Evolutionary conservation across 2,797 vertebrate genomes (phyloP), one percentile per base, ranked within the genome.

Genomic region (Clarias pachynema): DNA sequence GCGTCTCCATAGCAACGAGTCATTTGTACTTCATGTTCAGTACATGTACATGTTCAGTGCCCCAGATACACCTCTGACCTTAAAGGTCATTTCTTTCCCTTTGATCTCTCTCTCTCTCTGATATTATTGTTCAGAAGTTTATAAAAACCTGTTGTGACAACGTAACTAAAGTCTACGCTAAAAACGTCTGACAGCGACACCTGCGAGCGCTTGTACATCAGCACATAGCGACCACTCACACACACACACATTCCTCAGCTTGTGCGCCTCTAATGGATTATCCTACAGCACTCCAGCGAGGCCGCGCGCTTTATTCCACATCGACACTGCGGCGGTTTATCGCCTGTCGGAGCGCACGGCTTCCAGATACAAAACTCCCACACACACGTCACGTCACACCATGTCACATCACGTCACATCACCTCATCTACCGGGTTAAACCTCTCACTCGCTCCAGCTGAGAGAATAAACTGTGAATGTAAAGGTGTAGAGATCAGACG

Each of bases 161-260:
- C 12, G 1, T 49, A 31, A 10, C 44, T 18, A 29, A 16, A 53
- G 44, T 53, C 73, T 22, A 24, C 16, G 70, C 1, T 57, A 16
- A 81, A 24, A 68, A 62, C 14, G 57, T 53, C 77, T 49, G 74
- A 73, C 75, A 40, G 68, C 37, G 20, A 31, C 37, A 73, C 56
- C 26, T 85, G 77, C 20, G 40, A 60, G 31, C 31, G 26, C 56
- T 29, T 40, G 29, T 26, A 65, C 31, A 79, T 75, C 66, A 72
- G 34, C 49, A 74, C 8, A 82, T 2, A 9, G 15, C 40, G 15
- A 34, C 15, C 16, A 24, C 34, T 65, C 69, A 59, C 62, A 37
- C 62, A 44, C 40, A 81, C 40, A 40, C 26, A 37, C 31, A 66
- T 44, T 18, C n/a, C 20, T 16, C 56, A 60, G n/a, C 37, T 68